Percentiles rank a stretch among this genome's conserved stretches.
phyloP scores from a whole-genome alignment of 2,797 vertebrate genomes.

The Macrochelys suwanniensis region DNA sequence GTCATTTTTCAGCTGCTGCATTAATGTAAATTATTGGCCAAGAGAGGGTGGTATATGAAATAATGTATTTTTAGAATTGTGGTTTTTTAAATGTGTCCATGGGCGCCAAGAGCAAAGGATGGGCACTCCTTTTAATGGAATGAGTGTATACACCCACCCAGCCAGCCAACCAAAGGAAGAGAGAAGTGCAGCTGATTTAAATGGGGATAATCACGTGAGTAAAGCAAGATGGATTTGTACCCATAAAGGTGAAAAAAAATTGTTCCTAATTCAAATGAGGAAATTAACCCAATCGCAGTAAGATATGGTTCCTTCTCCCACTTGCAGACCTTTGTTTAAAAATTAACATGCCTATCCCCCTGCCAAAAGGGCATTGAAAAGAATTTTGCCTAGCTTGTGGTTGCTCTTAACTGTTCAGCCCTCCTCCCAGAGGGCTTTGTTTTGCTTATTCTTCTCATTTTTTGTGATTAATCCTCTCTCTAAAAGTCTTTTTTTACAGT shows the following conservation, averaged over 20 bases:
- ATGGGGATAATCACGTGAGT: neutral
- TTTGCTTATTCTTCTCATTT: neutral
- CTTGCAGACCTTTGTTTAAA: conserved; percentile 20
- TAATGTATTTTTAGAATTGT: neutral
- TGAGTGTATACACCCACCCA: neutral
- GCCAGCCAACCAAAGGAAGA: conserved; percentile 29
- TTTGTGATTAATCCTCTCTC: conserved; percentile 54
- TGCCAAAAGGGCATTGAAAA: conserved; percentile 21
- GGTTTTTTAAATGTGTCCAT: neutral
- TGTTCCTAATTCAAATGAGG: neutral
- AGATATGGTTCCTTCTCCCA: neutral
- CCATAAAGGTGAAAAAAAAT: neutral
- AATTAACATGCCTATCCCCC: neutral
- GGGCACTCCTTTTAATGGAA: neutral
- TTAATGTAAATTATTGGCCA: neutral
- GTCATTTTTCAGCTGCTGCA: neutral
- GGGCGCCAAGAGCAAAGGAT: neutral
- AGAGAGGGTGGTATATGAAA: neutral
- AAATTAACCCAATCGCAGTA: neutral
- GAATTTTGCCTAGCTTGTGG: conserved; percentile 16
- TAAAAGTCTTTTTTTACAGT: conserved; percentile 46
- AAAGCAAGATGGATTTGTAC: neutral
- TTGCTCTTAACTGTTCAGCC: neutral
- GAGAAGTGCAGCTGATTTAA: neutral
- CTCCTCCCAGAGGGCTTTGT: conserved; percentile 16